Evolutionary conservation across 2,888 invertebrate species (phyloP).

Genomic region (Nomada lathburiana): DNA sequence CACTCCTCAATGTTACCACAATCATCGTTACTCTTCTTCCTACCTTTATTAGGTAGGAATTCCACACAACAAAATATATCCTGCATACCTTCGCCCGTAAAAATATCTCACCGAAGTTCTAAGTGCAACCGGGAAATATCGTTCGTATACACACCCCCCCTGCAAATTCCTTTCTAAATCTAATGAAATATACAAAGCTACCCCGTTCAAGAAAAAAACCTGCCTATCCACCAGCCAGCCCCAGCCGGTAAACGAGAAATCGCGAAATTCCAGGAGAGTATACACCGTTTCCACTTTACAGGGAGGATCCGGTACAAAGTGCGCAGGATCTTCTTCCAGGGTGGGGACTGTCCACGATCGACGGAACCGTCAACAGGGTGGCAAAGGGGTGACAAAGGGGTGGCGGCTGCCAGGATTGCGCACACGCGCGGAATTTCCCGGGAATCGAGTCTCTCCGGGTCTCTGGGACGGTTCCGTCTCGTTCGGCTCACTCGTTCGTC

Average conservation of each 20-base stretch:
- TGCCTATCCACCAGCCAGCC: neutral
- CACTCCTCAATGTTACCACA: too few relatives aligned
- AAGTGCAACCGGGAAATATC: too few relatives aligned
- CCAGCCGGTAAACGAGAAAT: conserved; percentile 28
- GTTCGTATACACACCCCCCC: too few relatives aligned
- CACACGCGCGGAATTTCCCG: conserved; percentile 81
- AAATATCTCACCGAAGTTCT: too few relatives aligned
- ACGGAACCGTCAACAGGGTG: conserved; percentile 14
- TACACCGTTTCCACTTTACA: neutral
- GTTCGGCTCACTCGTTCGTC: conserved; percentile 73
- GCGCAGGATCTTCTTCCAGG: conserved; percentile 33
- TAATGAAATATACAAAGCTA: neutral
- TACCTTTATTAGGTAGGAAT: too few relatives aligned
- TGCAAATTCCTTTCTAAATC: too few relatives aligned
- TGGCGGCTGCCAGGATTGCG: conserved; percentile 76
- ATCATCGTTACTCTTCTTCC: too few relatives aligned
- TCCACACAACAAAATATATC: too few relatives aligned
- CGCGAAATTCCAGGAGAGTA: conserved; percentile 6
- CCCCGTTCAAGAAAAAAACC: neutral
- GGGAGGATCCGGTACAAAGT: conserved; percentile 10
- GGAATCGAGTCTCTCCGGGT: conserved; percentile 83
- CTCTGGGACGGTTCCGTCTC: conserved; percentile 77
- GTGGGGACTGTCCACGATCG: conserved; percentile 27
- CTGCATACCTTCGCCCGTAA: too few relatives aligned
- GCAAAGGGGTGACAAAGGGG: neutral